A percentile compares a stretch with the other conserved stretches of the same genome.
These are phyloP conservation scores for Anarhynchus alexandrinus DNA, from an alignment of 2,113 vertebrate species.

Conservation along the genomic window DNA sequence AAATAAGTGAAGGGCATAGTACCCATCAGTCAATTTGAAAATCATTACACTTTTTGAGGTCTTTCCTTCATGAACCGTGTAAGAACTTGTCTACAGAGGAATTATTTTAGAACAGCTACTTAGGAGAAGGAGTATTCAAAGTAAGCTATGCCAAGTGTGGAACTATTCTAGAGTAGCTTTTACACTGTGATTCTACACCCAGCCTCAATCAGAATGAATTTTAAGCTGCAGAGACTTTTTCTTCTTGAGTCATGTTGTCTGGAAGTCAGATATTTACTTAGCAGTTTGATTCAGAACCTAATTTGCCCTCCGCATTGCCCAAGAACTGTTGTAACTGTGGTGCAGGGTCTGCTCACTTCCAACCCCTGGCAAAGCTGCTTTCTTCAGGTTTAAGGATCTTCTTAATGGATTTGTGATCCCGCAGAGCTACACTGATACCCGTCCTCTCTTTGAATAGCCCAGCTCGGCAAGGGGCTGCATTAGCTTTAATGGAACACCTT, in stretches of 20 bases:
- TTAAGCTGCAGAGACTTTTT: background rate
- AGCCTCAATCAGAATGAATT: background rate
- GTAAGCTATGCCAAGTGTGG: background rate
- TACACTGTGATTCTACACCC: background rate
- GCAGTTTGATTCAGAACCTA: background rate
- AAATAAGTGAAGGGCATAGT: background rate
- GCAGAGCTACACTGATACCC: background rate
- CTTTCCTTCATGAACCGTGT: background rate
- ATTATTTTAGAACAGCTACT: background rate
- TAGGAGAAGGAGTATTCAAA: background rate
- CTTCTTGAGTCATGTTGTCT: background rate
- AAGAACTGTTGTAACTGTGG: background rate
- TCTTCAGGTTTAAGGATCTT: background rate
- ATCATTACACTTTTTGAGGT: background rate
- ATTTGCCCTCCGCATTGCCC: background rate
- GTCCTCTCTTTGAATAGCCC: background rate
- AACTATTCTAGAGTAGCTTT: background rate
- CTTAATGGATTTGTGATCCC: background rate
- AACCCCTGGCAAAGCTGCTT: background rate
- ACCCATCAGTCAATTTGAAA: background rate
- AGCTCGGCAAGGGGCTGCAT: conserved; percentile 17
- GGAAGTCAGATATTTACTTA: background rate
- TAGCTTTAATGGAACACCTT: background rate
- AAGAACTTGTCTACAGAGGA: background rate
- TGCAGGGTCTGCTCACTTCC: background rate